Evolutionary conservation across 2,888 invertebrate species (phyloP).

Genomic region (Parapristionchus giblindavisi): DNA sequence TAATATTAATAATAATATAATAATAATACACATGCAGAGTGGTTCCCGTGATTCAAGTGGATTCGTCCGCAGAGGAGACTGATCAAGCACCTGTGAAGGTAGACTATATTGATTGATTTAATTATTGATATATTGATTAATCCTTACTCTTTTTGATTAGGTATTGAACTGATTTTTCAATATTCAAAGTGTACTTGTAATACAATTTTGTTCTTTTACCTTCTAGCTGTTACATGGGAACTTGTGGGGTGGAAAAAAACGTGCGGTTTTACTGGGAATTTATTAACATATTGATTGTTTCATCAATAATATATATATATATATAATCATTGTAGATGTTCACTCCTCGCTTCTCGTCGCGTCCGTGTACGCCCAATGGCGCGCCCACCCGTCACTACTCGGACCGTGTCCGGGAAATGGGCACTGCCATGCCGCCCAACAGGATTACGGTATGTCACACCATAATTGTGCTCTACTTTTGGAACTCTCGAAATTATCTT

Average conservation of each 20-base stretch:
- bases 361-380: constrained; percentile 24
- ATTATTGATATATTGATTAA: not conserved
- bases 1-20: not conserved
- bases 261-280: too few species aligned
- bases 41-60: constrained; percentile 15
- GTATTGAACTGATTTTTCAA: too few species aligned
- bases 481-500: too few species aligned
- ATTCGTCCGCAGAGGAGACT: constrained; percentile 21
- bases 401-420: constrained; percentile 26
- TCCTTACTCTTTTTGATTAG: not conserved
- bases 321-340: constrained; percentile 11
- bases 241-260: too few species aligned
- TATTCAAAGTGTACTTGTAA: too few species aligned
- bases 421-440: not conserved
- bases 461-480: not conserved
- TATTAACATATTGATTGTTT: not conserved
- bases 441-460: constrained; percentile 5
- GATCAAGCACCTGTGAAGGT: constrained; percentile 32
- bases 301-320: not conserved
- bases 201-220: too few species aligned
- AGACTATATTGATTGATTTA: not conserved
- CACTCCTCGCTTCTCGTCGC: constrained; percentile 35
- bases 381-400: not conserved
- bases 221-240: too few species aligned
- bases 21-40: constrained; percentile 6